A percentile compares a stretch with the other conserved stretches of the same genome.
Conservation (phyloP, 2,797 vertebrate species). For the Coendou prehensilis region DNA sequence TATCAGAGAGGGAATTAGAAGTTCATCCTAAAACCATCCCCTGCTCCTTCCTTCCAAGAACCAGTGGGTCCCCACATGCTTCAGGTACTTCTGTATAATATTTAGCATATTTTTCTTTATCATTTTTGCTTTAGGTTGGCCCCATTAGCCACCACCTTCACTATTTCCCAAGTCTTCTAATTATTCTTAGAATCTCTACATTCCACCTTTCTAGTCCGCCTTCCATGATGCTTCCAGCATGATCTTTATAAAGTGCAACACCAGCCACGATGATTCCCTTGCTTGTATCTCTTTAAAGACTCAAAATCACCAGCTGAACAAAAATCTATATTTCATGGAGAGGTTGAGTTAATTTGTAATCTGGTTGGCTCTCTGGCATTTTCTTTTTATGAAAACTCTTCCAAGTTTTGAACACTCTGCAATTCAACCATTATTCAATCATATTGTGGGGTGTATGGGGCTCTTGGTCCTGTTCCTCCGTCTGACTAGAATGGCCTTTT, state of each 20-base stretch:
- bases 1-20: background rate
- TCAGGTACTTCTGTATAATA: background rate
- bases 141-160: background rate
- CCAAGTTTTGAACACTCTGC: background rate
- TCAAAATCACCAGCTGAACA: constrained; percentile 1
- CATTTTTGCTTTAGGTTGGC: background rate
- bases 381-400: background rate
- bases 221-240: background rate
- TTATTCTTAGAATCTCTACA: background rate
- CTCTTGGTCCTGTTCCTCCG: background rate
- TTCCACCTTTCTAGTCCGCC: background rate
- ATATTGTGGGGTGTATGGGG: background rate
- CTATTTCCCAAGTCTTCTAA: constrained; percentile 2
- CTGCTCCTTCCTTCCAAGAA: background rate
- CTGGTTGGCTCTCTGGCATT: background rate
- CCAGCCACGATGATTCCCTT: background rate
- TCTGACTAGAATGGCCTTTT: background rate
- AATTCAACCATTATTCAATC: background rate
- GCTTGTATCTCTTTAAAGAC: background rate
- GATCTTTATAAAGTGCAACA: constrained; percentile 38
- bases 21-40: background rate
- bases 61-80: background rate
- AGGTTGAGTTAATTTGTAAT: background rate
- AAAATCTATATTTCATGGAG: constrained; percentile 29
- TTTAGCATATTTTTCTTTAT: background rate